phyloP scores from a whole-genome alignment of 2,888 invertebrate genomes.

The Hirudinaria manillensis region DNA sequence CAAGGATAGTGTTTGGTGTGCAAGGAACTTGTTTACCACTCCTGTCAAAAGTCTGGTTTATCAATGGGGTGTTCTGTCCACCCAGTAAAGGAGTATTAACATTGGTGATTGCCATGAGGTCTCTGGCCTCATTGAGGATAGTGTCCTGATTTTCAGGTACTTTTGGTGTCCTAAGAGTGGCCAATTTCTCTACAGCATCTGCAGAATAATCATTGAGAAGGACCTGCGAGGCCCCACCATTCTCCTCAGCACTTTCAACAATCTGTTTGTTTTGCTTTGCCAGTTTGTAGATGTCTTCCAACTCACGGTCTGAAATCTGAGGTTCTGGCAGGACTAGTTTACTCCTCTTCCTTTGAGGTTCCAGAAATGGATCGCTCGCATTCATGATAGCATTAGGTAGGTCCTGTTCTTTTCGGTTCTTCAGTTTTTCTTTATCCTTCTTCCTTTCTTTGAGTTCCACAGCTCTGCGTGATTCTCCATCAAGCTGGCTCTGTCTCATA shows the following conservation, averaged over 20 bases:
- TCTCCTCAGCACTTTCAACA: constrained; percentile 74
- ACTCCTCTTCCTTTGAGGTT: constrained; percentile 83
- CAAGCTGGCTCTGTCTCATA: constrained; percentile 82
- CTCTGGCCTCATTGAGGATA: constrained; percentile 78
- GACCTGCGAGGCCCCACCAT: constrained; percentile 70
- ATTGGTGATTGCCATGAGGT: constrained; percentile 94
- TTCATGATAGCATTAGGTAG: constrained; percentile 75
- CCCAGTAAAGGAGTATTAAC: constrained; percentile 94
- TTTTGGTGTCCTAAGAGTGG: constrained; percentile 66
- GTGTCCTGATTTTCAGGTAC: constrained; percentile 76
- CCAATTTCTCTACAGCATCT: constrained; percentile 56
- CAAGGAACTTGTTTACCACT: constrained; percentile 64
- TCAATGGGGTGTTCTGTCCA: constrained; percentile 86
- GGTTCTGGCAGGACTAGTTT: constrained; percentile 93
- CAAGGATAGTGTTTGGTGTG: constrained; percentile 52
- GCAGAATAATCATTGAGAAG: constrained; percentile 82
- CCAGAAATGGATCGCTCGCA: constrained; percentile 56
- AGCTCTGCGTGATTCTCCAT: constrained; percentile 82
- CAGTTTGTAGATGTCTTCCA: constrained; percentile 58
- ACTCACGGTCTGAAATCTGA: constrained; percentile 80
- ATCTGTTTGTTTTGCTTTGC: constrained; percentile 63
- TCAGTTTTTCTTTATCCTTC: constrained; percentile 89
- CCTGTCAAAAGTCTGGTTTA: constrained; percentile 80
- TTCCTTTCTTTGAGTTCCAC: constrained; percentile 86
- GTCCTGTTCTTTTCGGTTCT: constrained; percentile 90